These are phyloP conservation scores for Setipinna tenuifilis DNA, from an alignment of 2,797 vertebrate genomes.

Conservation along the genomic window DNA sequence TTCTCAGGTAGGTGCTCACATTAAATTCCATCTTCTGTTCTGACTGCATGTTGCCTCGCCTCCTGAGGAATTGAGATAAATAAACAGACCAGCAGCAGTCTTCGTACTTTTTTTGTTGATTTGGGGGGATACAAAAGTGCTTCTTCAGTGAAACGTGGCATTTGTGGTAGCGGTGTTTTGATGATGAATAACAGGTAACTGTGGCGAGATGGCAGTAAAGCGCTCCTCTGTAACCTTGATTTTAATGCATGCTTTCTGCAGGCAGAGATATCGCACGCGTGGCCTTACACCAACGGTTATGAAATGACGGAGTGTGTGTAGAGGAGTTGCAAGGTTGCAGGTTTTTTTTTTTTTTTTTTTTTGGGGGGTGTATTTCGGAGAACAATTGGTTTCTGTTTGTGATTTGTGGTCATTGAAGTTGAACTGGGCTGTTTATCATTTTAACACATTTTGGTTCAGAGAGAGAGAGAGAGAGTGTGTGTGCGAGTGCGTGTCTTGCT, in stretches of 20 bases:
- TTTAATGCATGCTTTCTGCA: slow-evolving; percentile 3
- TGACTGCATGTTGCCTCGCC: not conserved
- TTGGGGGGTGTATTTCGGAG: not conserved
- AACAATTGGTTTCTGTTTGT: not conserved
- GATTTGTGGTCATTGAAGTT: not conserved
- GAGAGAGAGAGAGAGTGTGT: too few species aligned
- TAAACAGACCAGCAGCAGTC: not conserved
- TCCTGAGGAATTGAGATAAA: not conserved
- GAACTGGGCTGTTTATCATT: not conserved
- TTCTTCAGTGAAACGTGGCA: not conserved
- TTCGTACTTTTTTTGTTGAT: not conserved
- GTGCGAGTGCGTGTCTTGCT: not conserved
- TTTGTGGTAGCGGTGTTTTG: not conserved
- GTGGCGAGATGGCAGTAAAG: not conserved
- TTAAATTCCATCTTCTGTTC: not conserved
- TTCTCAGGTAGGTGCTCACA: slow-evolving; percentile 88
- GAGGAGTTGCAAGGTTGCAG: slow-evolving; percentile 4
- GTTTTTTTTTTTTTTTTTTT: too few species aligned
- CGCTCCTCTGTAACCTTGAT: slow-evolving; percentile 7
- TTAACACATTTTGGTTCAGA: not conserved
- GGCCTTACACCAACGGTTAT: not conserved
- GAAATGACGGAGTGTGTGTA: not conserved
- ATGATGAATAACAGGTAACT: slow-evolving; percentile 6
- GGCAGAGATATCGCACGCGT: not conserved
- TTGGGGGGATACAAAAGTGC: not conserved